Conservation (phyloP, 2,888 invertebrate species). For the Tenthredo amoena region DNA sequence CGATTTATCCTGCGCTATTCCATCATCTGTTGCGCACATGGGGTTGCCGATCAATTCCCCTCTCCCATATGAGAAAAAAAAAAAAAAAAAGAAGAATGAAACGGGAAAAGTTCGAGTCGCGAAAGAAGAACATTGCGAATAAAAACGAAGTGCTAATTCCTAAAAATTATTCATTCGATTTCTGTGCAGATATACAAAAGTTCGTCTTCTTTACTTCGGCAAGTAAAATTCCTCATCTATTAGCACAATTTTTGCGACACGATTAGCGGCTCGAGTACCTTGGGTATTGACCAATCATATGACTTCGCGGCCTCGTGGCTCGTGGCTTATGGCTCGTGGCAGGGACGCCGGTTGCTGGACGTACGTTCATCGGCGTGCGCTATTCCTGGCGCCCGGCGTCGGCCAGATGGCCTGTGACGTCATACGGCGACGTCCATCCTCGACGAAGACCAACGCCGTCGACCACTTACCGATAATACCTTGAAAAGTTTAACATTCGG, state of each 20-base stretch:
- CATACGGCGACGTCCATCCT: constrained; percentile 49
- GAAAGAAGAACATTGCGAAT: too few species aligned
- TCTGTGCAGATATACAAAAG: too few species aligned
- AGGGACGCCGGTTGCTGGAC: constrained; percentile 32
- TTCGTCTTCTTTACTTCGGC: neutral
- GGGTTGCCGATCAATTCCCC: neutral
- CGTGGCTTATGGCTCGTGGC: constrained; percentile 33
- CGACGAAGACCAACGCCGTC: constrained; percentile 16
- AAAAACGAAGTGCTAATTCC: too few species aligned
- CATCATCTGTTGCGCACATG: constrained; percentile 37
- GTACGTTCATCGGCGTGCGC: constrained; percentile 54
- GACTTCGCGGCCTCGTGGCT: constrained; percentile 11
- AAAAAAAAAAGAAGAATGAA: neutral
- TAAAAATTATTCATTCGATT: too few species aligned
- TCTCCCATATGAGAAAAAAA: neutral
- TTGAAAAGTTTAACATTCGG: neutral
- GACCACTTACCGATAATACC: constrained; percentile 28
- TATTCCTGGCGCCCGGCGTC: constrained; percentile 62
- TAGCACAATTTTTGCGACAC: too few species aligned
- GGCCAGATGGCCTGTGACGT: constrained; percentile 56
- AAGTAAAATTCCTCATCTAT: neutral
- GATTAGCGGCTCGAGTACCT: neutral
- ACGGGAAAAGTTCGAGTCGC: neutral
- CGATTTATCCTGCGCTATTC: neutral
- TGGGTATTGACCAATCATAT: constrained; percentile 19